A percentile compares a stretch with the other conserved stretches of the same genome.
Evolutionary conservation across 2,797 vertebrate species (phyloP).

Genomic region (Ceyx erithaca): DNA sequence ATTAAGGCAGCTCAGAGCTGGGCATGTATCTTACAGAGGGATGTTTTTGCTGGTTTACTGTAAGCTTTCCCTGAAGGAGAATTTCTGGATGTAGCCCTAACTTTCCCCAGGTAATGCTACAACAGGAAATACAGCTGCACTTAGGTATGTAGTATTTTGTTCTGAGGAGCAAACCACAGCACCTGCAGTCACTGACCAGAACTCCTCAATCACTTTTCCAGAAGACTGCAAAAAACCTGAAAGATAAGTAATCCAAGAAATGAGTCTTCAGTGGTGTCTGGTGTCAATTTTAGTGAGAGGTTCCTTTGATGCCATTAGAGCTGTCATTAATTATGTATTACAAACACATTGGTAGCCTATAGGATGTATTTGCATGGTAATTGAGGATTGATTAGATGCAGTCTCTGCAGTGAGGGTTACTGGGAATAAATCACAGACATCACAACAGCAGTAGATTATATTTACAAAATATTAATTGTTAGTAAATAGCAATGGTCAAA

Average conservation of each 20-base stretch:
- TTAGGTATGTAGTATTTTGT: not conserved
- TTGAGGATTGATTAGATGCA: constrained; percentile 70
- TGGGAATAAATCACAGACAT: constrained; percentile 38
- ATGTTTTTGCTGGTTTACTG: not conserved
- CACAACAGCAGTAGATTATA: constrained; percentile 21
- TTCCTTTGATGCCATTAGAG: constrained; percentile 39
- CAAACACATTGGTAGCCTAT: constrained; percentile 53
- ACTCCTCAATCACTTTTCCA: not conserved
- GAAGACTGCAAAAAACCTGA: not conserved
- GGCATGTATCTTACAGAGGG: not conserved
- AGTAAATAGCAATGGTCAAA: constrained; percentile 42
- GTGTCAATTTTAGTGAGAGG: constrained; percentile 35
- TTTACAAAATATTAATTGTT: constrained; percentile 42
- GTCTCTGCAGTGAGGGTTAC: constrained; percentile 37
- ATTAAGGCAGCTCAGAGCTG: not conserved
- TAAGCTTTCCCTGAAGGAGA: not conserved
- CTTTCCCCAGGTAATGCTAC: not conserved
- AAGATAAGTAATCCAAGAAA: constrained; percentile 9
- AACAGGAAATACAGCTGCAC: not conserved
- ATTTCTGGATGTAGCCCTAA: not conserved
- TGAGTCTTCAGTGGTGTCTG: not conserved
- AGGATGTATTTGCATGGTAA: constrained; percentile 72
- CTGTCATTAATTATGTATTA: constrained; percentile 70
- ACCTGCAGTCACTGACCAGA: not conserved
- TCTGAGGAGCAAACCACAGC: not conserved